A percentile compares a stretch with the other conserved stretches of the same genome.
Evolutionary conservation across 2,113 vertebrate genomes (phyloP).

Genomic region (Felis catus): DNA sequence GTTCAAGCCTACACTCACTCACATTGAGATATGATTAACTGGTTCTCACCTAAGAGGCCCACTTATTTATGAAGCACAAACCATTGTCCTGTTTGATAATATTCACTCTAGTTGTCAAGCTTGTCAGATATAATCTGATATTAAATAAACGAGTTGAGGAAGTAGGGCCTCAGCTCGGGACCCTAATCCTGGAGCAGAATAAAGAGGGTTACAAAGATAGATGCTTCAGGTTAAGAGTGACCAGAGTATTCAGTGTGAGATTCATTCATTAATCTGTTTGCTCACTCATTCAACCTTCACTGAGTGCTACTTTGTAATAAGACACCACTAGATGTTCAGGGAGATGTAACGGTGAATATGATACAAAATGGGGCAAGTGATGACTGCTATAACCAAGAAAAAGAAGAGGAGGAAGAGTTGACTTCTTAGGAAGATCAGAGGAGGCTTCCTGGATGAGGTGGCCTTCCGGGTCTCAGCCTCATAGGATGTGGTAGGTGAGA

Average conservation of each 20-base stretch:
- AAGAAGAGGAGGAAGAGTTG: background rate
- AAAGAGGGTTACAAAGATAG: background rate
- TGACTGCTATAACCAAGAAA: background rate
- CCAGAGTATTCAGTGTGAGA: background rate
- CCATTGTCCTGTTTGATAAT: background rate
- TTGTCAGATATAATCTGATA: background rate
- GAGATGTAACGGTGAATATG: too few relatives aligned
- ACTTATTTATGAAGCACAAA: background rate
- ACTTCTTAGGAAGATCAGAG: background rate
- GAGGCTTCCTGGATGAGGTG: background rate
- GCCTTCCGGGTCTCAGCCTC: background rate
- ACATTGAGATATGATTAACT: background rate
- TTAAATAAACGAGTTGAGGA: background rate
- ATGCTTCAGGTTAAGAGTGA: background rate
- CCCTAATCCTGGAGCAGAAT: background rate
- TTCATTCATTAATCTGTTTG: background rate
- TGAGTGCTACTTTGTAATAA: background rate
- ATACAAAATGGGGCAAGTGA: background rate
- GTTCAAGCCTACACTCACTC: background rate
- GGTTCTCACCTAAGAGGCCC: background rate
- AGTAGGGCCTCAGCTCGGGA: background rate
- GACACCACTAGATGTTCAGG: background rate
- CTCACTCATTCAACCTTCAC: background rate
- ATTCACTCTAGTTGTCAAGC: background rate
- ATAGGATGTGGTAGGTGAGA: background rate